Percentiles rank a stretch among this genome's conserved stretches.
These are phyloP conservation scores for Hirundichthys speculiger DNA, from an alignment of 2,113 vertebrate species.

Conservation along the genomic window DNA sequence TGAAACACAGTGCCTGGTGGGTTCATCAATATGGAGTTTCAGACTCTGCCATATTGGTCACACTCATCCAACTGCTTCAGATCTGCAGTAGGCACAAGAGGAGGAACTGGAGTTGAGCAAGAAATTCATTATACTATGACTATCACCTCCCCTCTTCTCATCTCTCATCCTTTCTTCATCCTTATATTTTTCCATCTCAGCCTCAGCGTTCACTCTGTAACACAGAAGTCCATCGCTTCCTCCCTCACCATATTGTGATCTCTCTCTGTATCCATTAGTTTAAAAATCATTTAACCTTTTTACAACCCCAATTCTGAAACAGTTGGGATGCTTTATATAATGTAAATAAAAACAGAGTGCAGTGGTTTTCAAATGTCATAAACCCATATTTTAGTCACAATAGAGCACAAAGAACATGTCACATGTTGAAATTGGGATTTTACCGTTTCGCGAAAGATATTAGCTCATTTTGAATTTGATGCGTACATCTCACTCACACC, in stretches of 20 bases:
- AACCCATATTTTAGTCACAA: too few relatives aligned
- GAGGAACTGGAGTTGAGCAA: constrained; percentile 73
- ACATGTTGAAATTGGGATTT: too few relatives aligned
- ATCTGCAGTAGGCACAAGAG: constrained; percentile 68
- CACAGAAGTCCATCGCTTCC: constrained; percentile 70
- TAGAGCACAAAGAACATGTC: too few relatives aligned
- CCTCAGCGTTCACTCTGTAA: constrained; percentile 44
- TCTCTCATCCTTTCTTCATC: constrained; percentile 53
- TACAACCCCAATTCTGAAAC: constrained; percentile 3
- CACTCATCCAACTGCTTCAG: constrained; percentile 57
- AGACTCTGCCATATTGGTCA: constrained; percentile 53
- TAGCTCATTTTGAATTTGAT: too few relatives aligned
- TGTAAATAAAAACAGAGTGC: too few relatives aligned
- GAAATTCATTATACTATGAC: constrained; percentile 60
- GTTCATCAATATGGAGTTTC: constrained; percentile 49
- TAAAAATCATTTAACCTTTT: constrained; percentile 68
- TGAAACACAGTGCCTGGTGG: constrained; percentile 52
- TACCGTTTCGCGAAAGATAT: too few relatives aligned
- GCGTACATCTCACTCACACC: too few relatives aligned
- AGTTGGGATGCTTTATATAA: too few relatives aligned
- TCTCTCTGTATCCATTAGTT: constrained; percentile 62
- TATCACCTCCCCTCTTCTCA: constrained; percentile 55
- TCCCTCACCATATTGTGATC: constrained; percentile 67
- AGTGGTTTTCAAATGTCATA: too few relatives aligned
- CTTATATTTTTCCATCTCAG: constrained; percentile 55